A percentile compares a stretch with the other conserved stretches of the same genome.
Evolutionary conservation across 2,113 vertebrate species (phyloP).

Genomic region (Leptobrachium leishanense): DNA sequence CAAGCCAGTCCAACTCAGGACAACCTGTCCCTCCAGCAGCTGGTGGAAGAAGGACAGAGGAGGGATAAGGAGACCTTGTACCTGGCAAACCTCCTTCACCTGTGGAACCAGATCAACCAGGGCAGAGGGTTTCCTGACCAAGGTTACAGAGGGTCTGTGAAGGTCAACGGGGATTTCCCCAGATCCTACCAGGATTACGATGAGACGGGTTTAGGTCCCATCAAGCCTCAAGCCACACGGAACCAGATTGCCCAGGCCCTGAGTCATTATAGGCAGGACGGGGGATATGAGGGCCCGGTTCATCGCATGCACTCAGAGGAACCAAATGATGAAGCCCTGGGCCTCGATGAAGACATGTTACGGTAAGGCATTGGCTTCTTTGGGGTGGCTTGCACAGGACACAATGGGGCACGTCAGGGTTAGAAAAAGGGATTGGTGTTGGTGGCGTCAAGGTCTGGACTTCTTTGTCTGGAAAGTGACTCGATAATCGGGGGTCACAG

Average conservation of each 20-base stretch:
- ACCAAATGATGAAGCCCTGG: constrained; percentile 14
- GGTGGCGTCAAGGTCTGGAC: too few species aligned
- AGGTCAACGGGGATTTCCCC: constrained; percentile 63
- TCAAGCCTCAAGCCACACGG: neutral
- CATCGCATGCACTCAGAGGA: constrained; percentile 13
- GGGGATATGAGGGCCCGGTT: neutral
- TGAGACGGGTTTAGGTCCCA: constrained; percentile 56
- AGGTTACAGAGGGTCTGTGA: constrained; percentile 54
- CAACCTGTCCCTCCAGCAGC: constrained; percentile 68
- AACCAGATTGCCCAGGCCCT: constrained; percentile 26
- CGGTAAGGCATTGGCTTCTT: constrained; percentile 4
- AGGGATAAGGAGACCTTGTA: constrained; percentile 68
- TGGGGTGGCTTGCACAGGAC: neutral
- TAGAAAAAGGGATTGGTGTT: too few species aligned
- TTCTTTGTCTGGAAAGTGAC: too few species aligned
- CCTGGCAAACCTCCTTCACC: constrained; percentile 66
- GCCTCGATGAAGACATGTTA: constrained; percentile 42
- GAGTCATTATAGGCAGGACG: constrained; percentile 24
- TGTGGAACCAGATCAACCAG: constrained; percentile 61
- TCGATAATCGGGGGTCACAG: too few species aligned
- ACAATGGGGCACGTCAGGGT: neutral
- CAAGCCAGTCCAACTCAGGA: constrained; percentile 54
- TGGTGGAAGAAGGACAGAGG: constrained; percentile 72
- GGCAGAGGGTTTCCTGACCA: constrained; percentile 52
- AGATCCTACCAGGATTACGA: constrained; percentile 67